Percentiles rank a stretch among this genome's conserved stretches.
phyloP scores from a whole-genome alignment of 2,113 vertebrate species.

The Poecilia latipinna region DNA sequence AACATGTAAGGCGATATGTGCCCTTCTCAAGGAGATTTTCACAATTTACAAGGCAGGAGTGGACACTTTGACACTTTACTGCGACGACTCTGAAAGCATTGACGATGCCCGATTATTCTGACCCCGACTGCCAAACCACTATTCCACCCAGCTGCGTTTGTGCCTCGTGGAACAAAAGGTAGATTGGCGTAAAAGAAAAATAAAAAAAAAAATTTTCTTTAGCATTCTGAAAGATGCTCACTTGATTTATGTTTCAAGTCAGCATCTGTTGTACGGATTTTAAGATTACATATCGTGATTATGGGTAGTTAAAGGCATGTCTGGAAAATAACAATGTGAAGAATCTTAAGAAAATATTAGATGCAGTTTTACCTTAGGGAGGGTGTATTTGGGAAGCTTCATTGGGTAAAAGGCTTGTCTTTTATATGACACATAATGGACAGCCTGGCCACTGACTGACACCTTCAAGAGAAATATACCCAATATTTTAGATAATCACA shows the following conservation, averaged over 20 bases:
- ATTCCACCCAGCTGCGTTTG: slow-evolving; percentile 26
- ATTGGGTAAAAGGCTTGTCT: slow-evolving; percentile 88
- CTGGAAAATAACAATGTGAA: slow-evolving; percentile 24
- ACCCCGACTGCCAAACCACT: slow-evolving; percentile 26
- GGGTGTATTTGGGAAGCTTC: slow-evolving; percentile 92
- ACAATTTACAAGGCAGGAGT: slow-evolving; percentile 28
- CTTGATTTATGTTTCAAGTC: slow-evolving; percentile 17
- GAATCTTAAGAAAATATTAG: slow-evolving; percentile 20
- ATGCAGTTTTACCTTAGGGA: slow-evolving; percentile 87
- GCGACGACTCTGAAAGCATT: slow-evolving; percentile 28
- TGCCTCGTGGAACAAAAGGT: slow-evolving; percentile 16
- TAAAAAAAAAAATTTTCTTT: slow-evolving; percentile 6
- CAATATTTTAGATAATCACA: slow-evolving; percentile 11
- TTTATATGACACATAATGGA: slow-evolving; percentile 92
- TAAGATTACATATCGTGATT: slow-evolving; percentile 32
- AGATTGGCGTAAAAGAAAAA: slow-evolving; percentile 41
- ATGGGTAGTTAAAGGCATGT: slow-evolving; percentile 30
- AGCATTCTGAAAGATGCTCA: not conserved
- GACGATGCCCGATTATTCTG: slow-evolving; percentile 46
- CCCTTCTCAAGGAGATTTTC: slow-evolving; percentile 39
- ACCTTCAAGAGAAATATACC: slow-evolving; percentile 75
- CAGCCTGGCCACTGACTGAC: slow-evolving; percentile 87
- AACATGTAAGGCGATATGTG: slow-evolving; percentile 14
- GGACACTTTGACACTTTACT: slow-evolving; percentile 30
- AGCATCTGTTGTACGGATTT: slow-evolving; percentile 20